A percentile compares a stretch with the other conserved stretches of the same genome.
These are phyloP conservation scores for Meliscaeva auricollis DNA, from an alignment of 2,888 invertebrate species.

Conservation along the genomic window DNA sequence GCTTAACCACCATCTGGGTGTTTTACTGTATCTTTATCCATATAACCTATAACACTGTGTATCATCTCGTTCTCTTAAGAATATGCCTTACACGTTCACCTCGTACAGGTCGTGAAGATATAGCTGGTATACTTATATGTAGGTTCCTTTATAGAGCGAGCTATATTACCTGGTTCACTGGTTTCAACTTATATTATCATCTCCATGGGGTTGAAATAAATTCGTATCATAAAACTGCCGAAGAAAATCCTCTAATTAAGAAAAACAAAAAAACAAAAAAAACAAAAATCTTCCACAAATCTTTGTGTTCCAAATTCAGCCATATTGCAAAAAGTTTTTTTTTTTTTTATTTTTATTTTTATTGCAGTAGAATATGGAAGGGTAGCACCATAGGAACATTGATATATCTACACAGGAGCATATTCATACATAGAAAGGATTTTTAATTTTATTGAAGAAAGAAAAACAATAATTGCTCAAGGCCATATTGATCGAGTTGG, in stretches of 20 bases:
- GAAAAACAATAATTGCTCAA: slow-evolving; percentile 9
- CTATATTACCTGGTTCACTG: slow-evolving; percentile 10
- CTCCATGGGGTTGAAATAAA: slow-evolving; percentile 34
- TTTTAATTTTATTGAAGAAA: slow-evolving; percentile 27
- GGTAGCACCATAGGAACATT: neutral
- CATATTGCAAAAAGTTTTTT: slow-evolving; percentile 9
- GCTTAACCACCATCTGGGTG: slow-evolving; percentile 43
- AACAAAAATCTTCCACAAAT: slow-evolving; percentile 12
- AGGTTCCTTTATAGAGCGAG: neutral
- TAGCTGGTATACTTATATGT: neutral
- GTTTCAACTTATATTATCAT: slow-evolving; percentile 33
- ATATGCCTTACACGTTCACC: slow-evolving; percentile 12
- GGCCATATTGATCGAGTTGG: slow-evolving; percentile 22
- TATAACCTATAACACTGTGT: slow-evolving; percentile 11
- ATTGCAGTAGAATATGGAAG: neutral
- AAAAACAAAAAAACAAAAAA: slow-evolving; percentile 6
- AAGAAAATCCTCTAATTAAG: slow-evolving; percentile 48
- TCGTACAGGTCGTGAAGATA: neutral
- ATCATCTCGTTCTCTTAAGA: slow-evolving; percentile 6
- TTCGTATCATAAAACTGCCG: slow-evolving; percentile 31
- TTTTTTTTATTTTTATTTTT: neutral
- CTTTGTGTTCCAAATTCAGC: slow-evolving; percentile 28
- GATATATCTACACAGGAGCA: neutral
- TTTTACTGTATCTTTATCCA: neutral
- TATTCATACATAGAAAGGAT: neutral